Conservation (phyloP, 2,888 invertebrate species). For the Chironomus tentans region DNA sequence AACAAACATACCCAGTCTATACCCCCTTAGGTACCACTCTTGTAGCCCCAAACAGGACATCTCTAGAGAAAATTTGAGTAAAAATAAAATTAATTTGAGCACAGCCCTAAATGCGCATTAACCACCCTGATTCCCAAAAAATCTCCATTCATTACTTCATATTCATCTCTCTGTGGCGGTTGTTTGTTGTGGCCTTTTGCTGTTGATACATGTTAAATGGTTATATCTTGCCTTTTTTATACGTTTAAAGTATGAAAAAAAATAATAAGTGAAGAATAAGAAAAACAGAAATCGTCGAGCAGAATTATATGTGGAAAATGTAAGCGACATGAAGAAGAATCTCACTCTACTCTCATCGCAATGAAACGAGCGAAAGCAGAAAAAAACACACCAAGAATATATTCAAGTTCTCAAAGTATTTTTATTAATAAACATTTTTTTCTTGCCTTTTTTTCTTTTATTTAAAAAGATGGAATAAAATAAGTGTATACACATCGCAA, state of each 20-base stretch:
- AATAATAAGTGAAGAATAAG: conserved; percentile 14
- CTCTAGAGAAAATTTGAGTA: too few relatives aligned
- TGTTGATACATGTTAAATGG: conserved; percentile 25
- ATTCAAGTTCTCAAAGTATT: conserved; percentile 13
- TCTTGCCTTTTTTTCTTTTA: neutral
- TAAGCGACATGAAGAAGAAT: neutral
- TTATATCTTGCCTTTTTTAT: neutral
- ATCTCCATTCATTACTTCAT: neutral
- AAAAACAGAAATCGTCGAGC: neutral
- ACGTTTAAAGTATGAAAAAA: neutral
- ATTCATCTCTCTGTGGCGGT: conserved; percentile 9
- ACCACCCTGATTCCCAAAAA: too few relatives aligned
- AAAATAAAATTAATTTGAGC: too few relatives aligned
- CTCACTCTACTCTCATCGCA: too few relatives aligned
- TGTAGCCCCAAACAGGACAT: too few relatives aligned
- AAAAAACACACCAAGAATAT: neutral
- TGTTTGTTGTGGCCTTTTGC: conserved; percentile 19
- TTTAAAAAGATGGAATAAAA: neutral
- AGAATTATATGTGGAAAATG: neutral
- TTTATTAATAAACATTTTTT: conserved; percentile 23
- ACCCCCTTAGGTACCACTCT: too few relatives aligned
- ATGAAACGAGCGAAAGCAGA: neutral
- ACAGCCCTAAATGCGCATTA: too few relatives aligned
- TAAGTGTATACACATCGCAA: neutral
- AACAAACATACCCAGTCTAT: too few relatives aligned